Evolutionary conservation across 2,888 invertebrate genomes (phyloP).

Genomic region (Aethes cnicana): DNA sequence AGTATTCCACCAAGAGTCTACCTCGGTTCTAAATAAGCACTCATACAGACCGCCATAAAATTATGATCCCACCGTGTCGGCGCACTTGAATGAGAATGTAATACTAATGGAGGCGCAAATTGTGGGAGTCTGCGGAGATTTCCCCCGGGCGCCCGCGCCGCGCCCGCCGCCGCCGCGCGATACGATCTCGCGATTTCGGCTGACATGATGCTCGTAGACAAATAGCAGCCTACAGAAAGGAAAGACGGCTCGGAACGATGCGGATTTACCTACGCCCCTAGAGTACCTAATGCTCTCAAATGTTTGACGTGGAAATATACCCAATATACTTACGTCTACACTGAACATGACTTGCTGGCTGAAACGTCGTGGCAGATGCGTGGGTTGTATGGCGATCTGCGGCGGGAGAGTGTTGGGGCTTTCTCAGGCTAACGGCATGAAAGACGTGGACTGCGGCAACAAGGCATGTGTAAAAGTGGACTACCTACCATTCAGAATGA

Average conservation of each 20-base stretch:
- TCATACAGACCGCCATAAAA: constrained; percentile 15
- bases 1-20: constrained; percentile 2
- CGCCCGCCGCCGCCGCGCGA: constrained; percentile 3
- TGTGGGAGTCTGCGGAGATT: constrained; percentile 29
- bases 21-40: constrained; percentile 6
- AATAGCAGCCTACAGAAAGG: constrained; percentile 8
- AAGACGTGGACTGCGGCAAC: no score
- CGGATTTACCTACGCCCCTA: neutral
- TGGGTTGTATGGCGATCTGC: no score
- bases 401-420: no score
- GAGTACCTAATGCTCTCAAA: constrained; percentile 3
- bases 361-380: no score
- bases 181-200: constrained; percentile 9
- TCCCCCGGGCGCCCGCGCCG: constrained; percentile 22
- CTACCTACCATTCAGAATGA: neutral
- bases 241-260: neutral
- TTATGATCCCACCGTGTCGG: constrained; percentile 27
- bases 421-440: no score
- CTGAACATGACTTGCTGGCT: no score
- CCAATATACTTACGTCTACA: no score
- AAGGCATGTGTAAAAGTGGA: no score
- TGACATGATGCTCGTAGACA: constrained; percentile 26
- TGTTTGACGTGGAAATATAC: neutral
- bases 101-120: constrained; percentile 32
- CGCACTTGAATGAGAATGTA: constrained; percentile 29